Evolutionary conservation across 2,888 invertebrate species (phyloP).

Genomic region (Cylloceria caligata): DNA sequence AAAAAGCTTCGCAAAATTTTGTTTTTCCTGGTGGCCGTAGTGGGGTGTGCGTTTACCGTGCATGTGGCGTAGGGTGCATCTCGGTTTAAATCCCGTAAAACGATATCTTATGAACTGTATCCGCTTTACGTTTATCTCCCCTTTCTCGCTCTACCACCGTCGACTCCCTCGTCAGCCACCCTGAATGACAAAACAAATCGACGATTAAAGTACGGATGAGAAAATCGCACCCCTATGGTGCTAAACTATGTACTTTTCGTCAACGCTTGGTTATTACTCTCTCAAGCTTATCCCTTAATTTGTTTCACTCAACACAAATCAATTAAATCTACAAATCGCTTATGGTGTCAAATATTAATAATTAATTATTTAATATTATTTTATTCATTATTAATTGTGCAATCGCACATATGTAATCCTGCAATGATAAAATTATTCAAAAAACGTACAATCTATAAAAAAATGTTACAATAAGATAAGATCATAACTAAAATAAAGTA

Average conservation of each 20-base stretch:
- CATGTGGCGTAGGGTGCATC: slow-evolving; percentile 12
- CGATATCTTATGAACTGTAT: slow-evolving; percentile 61
- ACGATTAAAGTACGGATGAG: background rate
- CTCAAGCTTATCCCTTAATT: background rate
- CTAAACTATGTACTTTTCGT: slow-evolving; percentile 13
- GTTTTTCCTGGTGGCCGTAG: background rate
- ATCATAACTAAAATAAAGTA: background rate
- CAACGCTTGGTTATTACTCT: background rate
- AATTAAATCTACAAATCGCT: background rate
- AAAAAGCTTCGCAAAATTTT: slow-evolving; percentile 34
- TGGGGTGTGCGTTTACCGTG: background rate
- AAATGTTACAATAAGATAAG: background rate
- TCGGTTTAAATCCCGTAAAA: slow-evolving; percentile 69
- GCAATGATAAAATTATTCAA: background rate
- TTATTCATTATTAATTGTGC: background rate
- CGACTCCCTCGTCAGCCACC: slow-evolving; percentile 1
- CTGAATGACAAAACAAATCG: slow-evolving; percentile 27
- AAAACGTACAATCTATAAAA: too few relatives aligned
- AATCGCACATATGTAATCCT: too few relatives aligned
- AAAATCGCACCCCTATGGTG: background rate
- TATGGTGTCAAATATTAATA: too few relatives aligned
- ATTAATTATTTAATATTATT: background rate
- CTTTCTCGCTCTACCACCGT: background rate
- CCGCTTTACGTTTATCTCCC: slow-evolving; percentile 53
- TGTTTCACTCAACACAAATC: background rate